Percentiles rank a stretch among this genome's conserved stretches.
phyloP scores from a whole-genome alignment of 2,113 vertebrate genomes.

The Oryzias javanicus region DNA sequence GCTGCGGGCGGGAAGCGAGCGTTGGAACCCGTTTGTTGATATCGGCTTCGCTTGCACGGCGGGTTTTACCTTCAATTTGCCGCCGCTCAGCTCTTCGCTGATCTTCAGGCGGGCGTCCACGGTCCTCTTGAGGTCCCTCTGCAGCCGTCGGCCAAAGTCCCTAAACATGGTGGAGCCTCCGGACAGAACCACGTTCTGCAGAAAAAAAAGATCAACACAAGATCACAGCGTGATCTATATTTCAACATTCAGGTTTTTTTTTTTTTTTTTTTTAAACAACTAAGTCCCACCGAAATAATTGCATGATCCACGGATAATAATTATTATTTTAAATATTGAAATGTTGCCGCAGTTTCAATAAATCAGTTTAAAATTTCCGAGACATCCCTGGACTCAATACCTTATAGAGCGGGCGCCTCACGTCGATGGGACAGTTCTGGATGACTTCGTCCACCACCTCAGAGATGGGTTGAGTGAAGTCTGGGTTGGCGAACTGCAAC shows the following conservation, averaged over 20 bases:
- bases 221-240: neutral
- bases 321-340: too few species aligned
- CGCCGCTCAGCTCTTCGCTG: constrained; percentile 96
- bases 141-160: constrained; percentile 94
- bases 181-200: constrained; percentile 88
- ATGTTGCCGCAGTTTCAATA: too few species aligned
- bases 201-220: neutral
- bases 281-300: too few species aligned
- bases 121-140: constrained; percentile 95
- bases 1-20: constrained; percentile 67
- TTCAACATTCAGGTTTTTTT: too few species aligned
- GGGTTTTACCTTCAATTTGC: constrained; percentile 91
- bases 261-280: too few species aligned
- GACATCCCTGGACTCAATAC: too few species aligned
- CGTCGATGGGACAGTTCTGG: constrained; percentile 98
- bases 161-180: constrained; percentile 99
- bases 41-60: too few species aligned
- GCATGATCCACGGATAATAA: too few species aligned
- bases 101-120: constrained; percentile 95
- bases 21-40: too few species aligned
- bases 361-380: too few species aligned
- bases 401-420: constrained; percentile 97
- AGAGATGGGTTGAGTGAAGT: constrained; percentile 98
- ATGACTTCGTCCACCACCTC: constrained; percentile 99
- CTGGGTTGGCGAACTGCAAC: constrained; percentile 94